Evolutionary conservation across 2,797 vertebrate genomes (phyloP).

Genomic region (Bradypus variegatus): DNA sequence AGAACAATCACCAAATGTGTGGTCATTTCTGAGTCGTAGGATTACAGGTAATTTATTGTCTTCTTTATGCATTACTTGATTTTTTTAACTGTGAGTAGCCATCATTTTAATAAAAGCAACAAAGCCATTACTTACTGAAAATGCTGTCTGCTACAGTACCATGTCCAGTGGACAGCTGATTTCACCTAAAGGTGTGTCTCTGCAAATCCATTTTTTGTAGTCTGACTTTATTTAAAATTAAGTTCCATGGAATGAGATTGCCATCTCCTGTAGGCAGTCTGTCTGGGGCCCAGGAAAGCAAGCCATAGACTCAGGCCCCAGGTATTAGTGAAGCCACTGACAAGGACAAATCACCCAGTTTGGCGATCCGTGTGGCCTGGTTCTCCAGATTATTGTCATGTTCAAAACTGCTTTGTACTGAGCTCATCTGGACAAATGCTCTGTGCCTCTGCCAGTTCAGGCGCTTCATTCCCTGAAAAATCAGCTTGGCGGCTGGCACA

Average conservation of each 20-base stretch:
- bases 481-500: neutral
- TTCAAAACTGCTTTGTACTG: neutral
- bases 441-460: neutral
- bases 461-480: neutral
- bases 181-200: fast-evolving
- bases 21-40: neutral
- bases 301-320: fast-evolving
- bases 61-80: neutral
- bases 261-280: neutral
- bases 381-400: neutral
- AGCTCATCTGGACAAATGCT: neutral
- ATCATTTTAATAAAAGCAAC: neutral
- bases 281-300: fast-evolving
- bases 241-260: fast-evolving
- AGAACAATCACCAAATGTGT: fast-evolving
- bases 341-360: neutral
- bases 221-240: neutral
- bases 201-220: fast-evolving
- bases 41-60: too few species aligned
- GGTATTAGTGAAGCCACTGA: fast-evolving
- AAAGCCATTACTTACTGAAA: too few species aligned
- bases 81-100: too few species aligned
- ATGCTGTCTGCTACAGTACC: neutral
- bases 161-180: neutral
- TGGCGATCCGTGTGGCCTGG: neutral